Conservation (phyloP, 2,113 vertebrate species). For the Cyanocitta stelleri region DNA sequence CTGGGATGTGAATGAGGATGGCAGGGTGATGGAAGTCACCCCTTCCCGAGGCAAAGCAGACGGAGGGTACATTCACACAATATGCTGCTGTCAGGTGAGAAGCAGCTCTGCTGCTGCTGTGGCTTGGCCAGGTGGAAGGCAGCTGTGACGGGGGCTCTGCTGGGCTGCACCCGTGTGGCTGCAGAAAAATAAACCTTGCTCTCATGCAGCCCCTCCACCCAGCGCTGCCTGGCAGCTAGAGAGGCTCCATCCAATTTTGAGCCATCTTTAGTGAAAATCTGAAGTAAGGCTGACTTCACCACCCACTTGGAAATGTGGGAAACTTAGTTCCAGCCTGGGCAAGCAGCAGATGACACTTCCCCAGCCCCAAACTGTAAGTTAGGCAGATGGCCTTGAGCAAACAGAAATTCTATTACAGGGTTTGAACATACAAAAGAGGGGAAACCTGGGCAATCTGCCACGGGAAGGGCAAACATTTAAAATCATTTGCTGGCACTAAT, state of each 20-base stretch:
- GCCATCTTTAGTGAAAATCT: neutral
- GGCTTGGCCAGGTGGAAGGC: neutral
- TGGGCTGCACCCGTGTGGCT: rapidly evolving
- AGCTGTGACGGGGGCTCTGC: neutral
- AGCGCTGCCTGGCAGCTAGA: neutral
- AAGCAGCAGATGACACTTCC: neutral
- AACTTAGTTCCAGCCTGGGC: neutral
- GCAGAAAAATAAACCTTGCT: neutral
- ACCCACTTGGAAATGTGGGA: neutral
- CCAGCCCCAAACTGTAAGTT: neutral
- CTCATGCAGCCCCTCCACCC: neutral
- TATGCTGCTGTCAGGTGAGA: neutral
- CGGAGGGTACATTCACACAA: neutral
- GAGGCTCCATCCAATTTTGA: neutral
- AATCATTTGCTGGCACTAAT: neutral
- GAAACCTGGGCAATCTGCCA: slow-evolving; percentile 22
- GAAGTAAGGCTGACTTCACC: neutral
- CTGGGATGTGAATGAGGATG: neutral
- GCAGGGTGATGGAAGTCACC: neutral
- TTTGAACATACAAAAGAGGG: neutral
- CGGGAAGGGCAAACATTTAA: neutral
- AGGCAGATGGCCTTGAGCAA: slow-evolving; percentile 21
- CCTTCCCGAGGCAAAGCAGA: neutral
- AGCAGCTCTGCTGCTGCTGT: neutral
- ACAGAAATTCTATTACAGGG: neutral